Conservation (phyloP, 1,140 invertebrate genomes). For the Acyrthosiphon pisum region DNA sequence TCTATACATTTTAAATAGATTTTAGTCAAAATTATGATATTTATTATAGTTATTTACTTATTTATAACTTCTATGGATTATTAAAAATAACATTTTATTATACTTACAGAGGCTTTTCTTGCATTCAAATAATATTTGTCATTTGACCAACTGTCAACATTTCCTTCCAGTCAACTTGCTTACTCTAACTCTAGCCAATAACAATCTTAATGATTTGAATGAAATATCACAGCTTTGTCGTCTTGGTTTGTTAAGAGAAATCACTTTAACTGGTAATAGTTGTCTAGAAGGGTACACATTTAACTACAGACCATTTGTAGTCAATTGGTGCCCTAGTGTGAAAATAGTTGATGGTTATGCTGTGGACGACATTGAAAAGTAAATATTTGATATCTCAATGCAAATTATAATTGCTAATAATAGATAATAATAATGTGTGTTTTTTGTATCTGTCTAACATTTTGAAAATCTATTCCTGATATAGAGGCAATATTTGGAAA, state of each 20-base stretch:
- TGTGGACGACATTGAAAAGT: conserved; percentile 90
- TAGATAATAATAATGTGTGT: neutral
- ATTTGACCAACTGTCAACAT: conserved; percentile 80
- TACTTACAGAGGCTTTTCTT: conserved; percentile 79
- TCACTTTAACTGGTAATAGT: conserved; percentile 86
- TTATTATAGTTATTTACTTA: conserved; percentile 38
- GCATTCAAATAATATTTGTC: conserved; percentile 84
- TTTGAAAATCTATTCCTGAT: neutral
- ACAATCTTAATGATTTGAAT: conserved; percentile 85
- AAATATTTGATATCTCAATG: conserved; percentile 57
- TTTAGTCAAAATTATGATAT: neutral
- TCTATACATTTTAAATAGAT: neutral
- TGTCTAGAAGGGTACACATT: conserved; percentile 78
- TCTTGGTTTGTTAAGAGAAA: conserved; percentile 76
- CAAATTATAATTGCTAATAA: neutral
- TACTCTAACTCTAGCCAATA: conserved; percentile 82
- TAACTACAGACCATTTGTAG: conserved; percentile 89
- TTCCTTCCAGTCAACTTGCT: conserved; percentile 79
- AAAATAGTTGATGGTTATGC: conserved; percentile 87
- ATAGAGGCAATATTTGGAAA: neutral
- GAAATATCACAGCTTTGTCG: conserved; percentile 83
- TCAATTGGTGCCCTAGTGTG: conserved; percentile 91
- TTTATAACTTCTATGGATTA: neutral
- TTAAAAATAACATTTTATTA: conserved; percentile 43
- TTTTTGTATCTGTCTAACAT: neutral